phyloP scores from a whole-genome alignment of 2,797 vertebrate genomes.

The Lacerta viridis region DNA sequence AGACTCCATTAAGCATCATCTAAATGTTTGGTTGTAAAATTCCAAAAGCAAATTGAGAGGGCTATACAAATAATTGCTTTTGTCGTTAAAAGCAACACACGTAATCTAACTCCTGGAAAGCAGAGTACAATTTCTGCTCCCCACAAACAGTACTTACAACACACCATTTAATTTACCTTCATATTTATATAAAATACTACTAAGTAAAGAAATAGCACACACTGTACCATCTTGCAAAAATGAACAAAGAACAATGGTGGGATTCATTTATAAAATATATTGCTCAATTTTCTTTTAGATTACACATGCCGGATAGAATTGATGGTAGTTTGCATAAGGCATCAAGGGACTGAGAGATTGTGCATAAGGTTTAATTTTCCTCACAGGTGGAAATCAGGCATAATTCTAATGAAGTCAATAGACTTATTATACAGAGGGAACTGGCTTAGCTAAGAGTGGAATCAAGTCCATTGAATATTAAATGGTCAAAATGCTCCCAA shows the following conservation, averaged over 20 bases:
- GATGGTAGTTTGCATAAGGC: constrained; percentile 3
- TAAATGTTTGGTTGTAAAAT: constrained; percentile 1
- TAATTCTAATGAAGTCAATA: constrained; percentile 14
- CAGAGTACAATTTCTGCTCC: background rate
- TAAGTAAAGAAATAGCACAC: background rate
- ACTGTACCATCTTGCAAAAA: constrained; percentile 28
- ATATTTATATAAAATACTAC: constrained; percentile 14
- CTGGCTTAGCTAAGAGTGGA: background rate
- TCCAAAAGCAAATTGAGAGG: background rate
- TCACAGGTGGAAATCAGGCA: constrained; percentile 17
- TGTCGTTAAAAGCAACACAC: constrained; percentile 27
- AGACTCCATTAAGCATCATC: constrained; percentile 5
- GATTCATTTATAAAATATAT: constrained; percentile 41
- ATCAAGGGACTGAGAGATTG: background rate
- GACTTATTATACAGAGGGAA: constrained; percentile 7
- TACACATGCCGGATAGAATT: background rate
- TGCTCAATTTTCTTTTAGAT: constrained; percentile 31
- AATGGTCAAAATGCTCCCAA: background rate
- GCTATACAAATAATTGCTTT: constrained; percentile 35
- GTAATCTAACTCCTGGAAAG: constrained; percentile 5
- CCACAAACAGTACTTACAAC: constrained; percentile 30
- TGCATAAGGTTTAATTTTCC: background rate
- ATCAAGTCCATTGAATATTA: background rate
- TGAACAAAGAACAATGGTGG: background rate
- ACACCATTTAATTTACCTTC: constrained; percentile 36